Evolutionary conservation across 2,888 invertebrate species (phyloP).

Genomic region (Diogma glabrata): DNA sequence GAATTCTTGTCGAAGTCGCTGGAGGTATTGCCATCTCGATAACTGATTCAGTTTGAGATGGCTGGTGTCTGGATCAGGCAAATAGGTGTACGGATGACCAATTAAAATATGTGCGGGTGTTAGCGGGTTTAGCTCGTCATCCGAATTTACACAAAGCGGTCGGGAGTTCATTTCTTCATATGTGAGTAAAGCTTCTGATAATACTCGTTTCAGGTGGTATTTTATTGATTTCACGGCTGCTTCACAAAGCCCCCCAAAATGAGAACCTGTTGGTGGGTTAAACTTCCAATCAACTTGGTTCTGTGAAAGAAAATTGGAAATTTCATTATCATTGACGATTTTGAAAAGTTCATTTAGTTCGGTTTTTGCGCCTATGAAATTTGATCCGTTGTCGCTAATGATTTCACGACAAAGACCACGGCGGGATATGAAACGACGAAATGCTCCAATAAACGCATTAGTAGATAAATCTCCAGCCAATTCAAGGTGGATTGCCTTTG

Average conservation of each 20-base stretch:
- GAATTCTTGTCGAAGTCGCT: not conserved
- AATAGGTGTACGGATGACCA: not conserved
- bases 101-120: not conserved
- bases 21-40: not conserved
- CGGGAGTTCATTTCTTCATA: not conserved
- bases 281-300: not conserved
- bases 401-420: not conserved
- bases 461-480: not conserved
- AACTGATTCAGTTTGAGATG: not conserved
- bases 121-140: no score
- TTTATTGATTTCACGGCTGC: not conserved
- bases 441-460: not conserved
- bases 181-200: no score
- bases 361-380: not conserved
- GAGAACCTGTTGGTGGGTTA: not conserved
- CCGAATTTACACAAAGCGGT: not conserved
- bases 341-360: no score
- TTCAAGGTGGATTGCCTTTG: not conserved
- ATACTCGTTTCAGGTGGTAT: not conserved
- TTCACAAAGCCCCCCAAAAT: not conserved
- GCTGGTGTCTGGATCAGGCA: not conserved
- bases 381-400: not conserved
- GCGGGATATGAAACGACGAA: constrained; percentile 1
- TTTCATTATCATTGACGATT: no score
- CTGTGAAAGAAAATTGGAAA: not conserved